Evolutionary conservation across 2,888 invertebrate genomes (phyloP).

Genomic region (Holacanthella duospinosa): DNA sequence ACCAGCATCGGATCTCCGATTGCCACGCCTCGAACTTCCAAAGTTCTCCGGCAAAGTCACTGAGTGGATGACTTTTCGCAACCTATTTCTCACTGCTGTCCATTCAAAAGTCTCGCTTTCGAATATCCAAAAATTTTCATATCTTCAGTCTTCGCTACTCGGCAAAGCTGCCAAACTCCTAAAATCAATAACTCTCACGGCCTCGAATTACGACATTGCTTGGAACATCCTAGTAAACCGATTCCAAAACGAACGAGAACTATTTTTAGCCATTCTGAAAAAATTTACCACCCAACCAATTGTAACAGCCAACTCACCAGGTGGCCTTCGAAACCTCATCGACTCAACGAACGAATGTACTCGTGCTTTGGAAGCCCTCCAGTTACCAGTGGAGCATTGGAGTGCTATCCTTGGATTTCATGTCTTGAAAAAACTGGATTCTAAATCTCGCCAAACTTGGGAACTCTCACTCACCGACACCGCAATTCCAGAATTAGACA

Average conservation of each 20-base stretch:
- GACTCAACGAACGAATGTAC: slow-evolving; percentile 15
- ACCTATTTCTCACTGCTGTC: slow-evolving; percentile 16
- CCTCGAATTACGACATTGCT: slow-evolving; percentile 19
- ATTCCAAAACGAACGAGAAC: too few relatives aligned
- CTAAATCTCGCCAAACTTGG: slow-evolving; percentile 11
- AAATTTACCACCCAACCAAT: slow-evolving; percentile 7
- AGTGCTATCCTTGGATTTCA: slow-evolving; percentile 9
- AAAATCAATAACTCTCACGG: slow-evolving; percentile 4
- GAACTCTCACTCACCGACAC: slow-evolving; percentile 4
- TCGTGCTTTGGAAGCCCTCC: slow-evolving; percentile 9
- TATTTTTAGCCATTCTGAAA: slow-evolving; percentile 13
- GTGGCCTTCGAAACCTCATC: slow-evolving; percentile 12
- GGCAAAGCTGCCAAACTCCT: slow-evolving; percentile 21
- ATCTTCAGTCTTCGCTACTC: slow-evolving; percentile 12
- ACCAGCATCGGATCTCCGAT: too few relatives aligned
- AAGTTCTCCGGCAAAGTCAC: slow-evolving; percentile 8
- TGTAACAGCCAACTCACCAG: slow-evolving; percentile 7
- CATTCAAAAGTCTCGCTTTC: slow-evolving; percentile 4
- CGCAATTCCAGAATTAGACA: not conserved
- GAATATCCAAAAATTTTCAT: slow-evolving; percentile 15
- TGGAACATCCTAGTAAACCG: slow-evolving; percentile 14
- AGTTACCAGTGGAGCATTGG: not conserved
- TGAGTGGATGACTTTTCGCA: slow-evolving; percentile 14
- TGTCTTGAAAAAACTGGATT: slow-evolving; percentile 12
- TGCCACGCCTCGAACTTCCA: slow-evolving; percentile 14